Evolutionary conservation across 2,113 vertebrate genomes (phyloP).

Genomic region (Poecile atricapillus): DNA sequence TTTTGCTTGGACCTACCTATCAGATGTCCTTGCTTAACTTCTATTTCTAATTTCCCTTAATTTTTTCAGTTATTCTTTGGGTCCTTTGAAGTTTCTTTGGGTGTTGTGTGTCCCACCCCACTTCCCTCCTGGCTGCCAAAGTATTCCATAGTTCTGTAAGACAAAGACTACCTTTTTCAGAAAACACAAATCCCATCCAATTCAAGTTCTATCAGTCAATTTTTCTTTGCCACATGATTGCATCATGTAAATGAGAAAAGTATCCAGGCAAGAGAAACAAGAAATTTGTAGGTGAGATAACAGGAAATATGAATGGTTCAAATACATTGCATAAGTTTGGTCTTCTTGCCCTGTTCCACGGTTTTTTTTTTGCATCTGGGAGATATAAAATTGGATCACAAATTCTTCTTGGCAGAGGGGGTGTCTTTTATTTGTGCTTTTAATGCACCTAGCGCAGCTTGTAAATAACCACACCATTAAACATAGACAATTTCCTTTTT

Average conservation of each 20-base stretch:
- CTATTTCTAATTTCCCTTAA: neutral
- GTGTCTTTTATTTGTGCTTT: neutral
- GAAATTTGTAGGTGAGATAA: neutral
- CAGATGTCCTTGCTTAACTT: neutral
- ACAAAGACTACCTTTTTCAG: neutral
- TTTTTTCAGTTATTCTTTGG: neutral
- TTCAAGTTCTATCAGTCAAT: neutral
- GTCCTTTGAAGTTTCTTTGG: neutral
- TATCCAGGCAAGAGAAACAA: neutral
- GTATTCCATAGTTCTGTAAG: neutral
- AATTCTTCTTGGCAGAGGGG: neutral
- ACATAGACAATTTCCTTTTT: neutral
- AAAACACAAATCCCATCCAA: neutral
- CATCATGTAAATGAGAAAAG: neutral
- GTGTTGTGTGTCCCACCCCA: too few species aligned
- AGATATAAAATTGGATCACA: neutral
- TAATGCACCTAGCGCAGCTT: neutral
- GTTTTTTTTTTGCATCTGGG: neutral
- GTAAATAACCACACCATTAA: neutral
- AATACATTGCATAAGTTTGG: neutral
- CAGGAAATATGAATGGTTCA: neutral
- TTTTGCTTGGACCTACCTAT: neutral
- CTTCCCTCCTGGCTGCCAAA: rapidly evolving
- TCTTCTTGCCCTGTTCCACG: neutral
- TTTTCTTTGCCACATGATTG: neutral